Conservation (phyloP, 2,797 vertebrate species). For the Neomorphus geoffroyi region DNA sequence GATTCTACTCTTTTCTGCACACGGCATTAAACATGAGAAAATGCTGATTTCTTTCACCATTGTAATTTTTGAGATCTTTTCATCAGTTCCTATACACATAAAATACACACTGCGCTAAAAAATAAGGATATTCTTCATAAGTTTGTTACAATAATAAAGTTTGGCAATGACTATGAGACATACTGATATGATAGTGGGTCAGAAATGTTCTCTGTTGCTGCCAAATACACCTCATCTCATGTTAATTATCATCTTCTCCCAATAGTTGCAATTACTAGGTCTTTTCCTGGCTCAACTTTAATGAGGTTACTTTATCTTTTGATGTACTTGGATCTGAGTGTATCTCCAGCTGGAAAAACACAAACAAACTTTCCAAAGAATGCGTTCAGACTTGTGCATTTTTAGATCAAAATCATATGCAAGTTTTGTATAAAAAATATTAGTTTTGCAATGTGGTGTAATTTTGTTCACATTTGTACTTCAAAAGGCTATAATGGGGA, state of each 20-base stretch:
- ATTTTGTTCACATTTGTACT: conserved; percentile 51
- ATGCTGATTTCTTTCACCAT: background rate
- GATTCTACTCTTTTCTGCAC: background rate
- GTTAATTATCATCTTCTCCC: conserved; percentile 66
- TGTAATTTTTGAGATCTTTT: background rate
- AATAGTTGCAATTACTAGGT: conserved; percentile 42
- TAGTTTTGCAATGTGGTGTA: background rate
- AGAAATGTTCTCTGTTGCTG: conserved; percentile 1
- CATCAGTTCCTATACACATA: background rate
- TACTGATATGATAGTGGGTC: background rate
- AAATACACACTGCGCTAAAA: background rate
- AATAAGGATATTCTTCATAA: background rate
- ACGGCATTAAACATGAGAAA: background rate
- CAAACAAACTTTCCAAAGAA: conserved; percentile 47
- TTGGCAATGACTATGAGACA: background rate
- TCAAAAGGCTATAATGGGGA: conserved; percentile 47
- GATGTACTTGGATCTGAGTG: conserved; percentile 11
- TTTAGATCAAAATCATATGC: conserved; percentile 48
- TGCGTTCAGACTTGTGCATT: conserved; percentile 41
- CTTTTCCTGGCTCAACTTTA: conserved; percentile 37
- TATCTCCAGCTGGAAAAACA: conserved; percentile 33
- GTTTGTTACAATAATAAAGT: background rate
- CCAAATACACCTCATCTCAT: conserved; percentile 62
- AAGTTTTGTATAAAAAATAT: conserved; percentile 19
- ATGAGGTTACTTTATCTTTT: conserved; percentile 21